Percentiles rank a stretch among this genome's conserved stretches.
These are phyloP conservation scores for Biston betularia DNA, from an alignment of 2,888 invertebrate genomes.

Conservation along the genomic window DNA sequence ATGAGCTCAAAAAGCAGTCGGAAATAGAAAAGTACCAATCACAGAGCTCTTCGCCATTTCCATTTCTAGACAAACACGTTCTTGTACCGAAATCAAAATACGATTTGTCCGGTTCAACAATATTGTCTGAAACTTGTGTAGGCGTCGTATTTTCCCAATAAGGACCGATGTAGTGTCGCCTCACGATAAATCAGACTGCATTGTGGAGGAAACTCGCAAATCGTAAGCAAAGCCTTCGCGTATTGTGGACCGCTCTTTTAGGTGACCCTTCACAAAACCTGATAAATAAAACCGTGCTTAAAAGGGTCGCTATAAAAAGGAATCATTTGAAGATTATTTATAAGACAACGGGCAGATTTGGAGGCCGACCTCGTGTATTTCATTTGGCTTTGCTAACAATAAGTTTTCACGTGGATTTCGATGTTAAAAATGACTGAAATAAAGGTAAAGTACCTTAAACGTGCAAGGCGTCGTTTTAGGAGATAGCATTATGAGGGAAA, in stretches of 20 bases:
- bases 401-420: neutral
- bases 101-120: conserved; percentile 50
- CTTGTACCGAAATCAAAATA: conserved; percentile 45
- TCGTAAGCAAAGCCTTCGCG: conserved; percentile 61
- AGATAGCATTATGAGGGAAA: too few relatives aligned
- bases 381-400: neutral
- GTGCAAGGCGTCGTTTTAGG: too few relatives aligned
- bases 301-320: conserved; percentile 32
- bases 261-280: conserved; percentile 51
- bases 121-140: conserved; percentile 58
- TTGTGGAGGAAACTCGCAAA: conserved; percentile 68
- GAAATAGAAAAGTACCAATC: neutral
- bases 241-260: conserved; percentile 54
- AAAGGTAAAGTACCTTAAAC: too few relatives aligned
- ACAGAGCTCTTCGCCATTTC: conserved; percentile 9
- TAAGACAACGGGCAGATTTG: conserved; percentile 24
- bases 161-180: conserved; percentile 61
- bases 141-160: conserved; percentile 61
- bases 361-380: conserved; percentile 2
- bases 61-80: conserved; percentile 35
- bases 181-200: conserved; percentile 68
- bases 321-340: conserved; percentile 35
- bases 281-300: conserved; percentile 45
- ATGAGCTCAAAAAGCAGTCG: neutral
- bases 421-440: too few relatives aligned